These are phyloP conservation scores for Lepilemur septentrionalis DNA, from an alignment of 2,797 vertebrate genomes.

Conservation along the genomic window DNA sequence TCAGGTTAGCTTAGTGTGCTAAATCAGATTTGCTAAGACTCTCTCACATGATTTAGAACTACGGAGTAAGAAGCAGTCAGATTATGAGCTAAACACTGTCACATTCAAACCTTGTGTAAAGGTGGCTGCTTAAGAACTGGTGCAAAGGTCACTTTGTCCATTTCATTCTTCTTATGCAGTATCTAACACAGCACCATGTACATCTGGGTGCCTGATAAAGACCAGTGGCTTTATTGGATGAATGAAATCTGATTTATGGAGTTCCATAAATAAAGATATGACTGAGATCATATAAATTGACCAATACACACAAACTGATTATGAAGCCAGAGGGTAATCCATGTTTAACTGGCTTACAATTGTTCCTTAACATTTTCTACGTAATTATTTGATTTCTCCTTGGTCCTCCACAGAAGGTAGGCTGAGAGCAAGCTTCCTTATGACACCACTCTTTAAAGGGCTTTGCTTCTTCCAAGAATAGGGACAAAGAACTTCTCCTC, in stretches of 20 bases:
- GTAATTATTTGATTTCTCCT: background rate
- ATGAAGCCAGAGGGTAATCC: background rate
- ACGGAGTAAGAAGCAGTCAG: background rate
- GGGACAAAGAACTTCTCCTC: background rate
- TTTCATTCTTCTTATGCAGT: background rate
- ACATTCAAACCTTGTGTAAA: background rate
- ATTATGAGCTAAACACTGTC: background rate
- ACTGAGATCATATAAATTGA: background rate
- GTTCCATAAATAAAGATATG: background rate
- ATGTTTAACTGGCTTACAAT: background rate
- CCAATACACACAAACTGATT: background rate
- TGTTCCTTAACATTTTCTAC: background rate
- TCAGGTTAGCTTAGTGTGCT: background rate
- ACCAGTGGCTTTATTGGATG: background rate
- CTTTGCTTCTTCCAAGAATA: background rate
- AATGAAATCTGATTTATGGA: background rate
- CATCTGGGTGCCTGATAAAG: background rate
- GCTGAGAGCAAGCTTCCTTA: background rate
- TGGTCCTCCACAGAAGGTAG: background rate
- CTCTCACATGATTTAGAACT: background rate
- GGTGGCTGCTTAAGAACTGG: background rate
- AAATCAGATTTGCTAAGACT: background rate
- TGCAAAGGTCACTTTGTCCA: background rate
- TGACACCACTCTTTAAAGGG: background rate
- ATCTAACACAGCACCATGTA: background rate